Base-by-base conservation (phyloP, 23 tunicate species). In the Trididemnum miniatum region DNA sequence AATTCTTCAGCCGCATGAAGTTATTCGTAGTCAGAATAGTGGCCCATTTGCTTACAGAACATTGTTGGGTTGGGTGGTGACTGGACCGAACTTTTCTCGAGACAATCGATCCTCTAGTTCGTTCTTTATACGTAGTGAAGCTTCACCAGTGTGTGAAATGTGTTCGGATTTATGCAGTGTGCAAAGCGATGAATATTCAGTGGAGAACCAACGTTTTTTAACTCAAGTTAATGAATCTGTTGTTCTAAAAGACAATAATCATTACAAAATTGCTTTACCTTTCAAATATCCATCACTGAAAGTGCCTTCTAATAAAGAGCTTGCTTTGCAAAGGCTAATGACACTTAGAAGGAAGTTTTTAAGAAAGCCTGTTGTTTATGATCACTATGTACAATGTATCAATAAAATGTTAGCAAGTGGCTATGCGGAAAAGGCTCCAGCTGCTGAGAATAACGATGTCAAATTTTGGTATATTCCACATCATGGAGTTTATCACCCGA, bases 391-490 rank as follows among this genome's bases (percentile, higher is more conserved):
- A 18, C 32, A 50, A 2, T 82, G 69, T 31, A 39, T 82, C n/a
- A 4, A 82, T 26, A 74, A 71, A 3, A 82, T 35, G 79, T 39
- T 82, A 20, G 35, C 2, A 23, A 81, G 65, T 29, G 76, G 77
- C 18, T 81, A 35, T 69, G 85, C 85, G 12, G 85, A 81, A 67
- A 81, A 37, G 54, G 85, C 65, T 69, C 4, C n/a, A n/a, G n/a
- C n/a, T n/a, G n/a, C n/a, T n/a, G n/a, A n/a, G n/a, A n/a, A n/a
- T n/a, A n/a, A n/a, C 1, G 79, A 75, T 26, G 35, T 31, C 67
- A 81, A 79, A n/a, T n/a, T n/a, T 18, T 81, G 85, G 85, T 81
- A 65, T 67, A 23, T 66, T 27, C 67, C 71, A 31, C 85, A 81
- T 31, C 85, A 81, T 67, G 85, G n/a, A n/a, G n/a, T n/a, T n/a